Percentiles rank a stretch among this genome's conserved stretches.
These are phyloP conservation scores for Sisyra terminalis DNA, from an alignment of 2,888 invertebrate species.

Conservation along the genomic window DNA sequence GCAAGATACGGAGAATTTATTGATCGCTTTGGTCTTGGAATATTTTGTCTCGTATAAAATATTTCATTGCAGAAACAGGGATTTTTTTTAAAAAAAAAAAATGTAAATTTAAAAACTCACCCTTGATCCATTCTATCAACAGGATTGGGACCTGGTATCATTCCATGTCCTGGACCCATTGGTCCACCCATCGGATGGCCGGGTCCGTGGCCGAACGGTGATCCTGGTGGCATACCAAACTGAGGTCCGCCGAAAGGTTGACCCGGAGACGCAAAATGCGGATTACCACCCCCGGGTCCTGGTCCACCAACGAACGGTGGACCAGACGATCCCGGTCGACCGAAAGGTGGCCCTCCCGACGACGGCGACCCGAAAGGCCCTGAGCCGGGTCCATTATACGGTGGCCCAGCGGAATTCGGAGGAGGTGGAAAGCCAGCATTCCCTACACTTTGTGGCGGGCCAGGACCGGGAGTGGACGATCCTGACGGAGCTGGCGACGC, in stretches of 20 bases:
- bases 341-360: slow-evolving; percentile 42
- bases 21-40: too few relatives aligned
- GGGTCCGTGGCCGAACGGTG: slow-evolving; percentile 49
- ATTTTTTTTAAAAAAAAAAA: neutral
- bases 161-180: slow-evolving; percentile 40
- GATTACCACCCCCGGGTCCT: slow-evolving; percentile 48
- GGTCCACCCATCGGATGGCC: slow-evolving; percentile 44
- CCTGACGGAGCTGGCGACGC: slow-evolving; percentile 74
- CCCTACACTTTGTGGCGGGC: slow-evolving; percentile 35
- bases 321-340: slow-evolving; percentile 46
- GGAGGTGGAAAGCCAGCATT: slow-evolving; percentile 35
- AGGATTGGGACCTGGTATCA: slow-evolving; percentile 55
- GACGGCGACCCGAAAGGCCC: slow-evolving; percentile 52
- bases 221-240: slow-evolving; percentile 53
- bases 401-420: slow-evolving; percentile 33
- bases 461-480: slow-evolving; percentile 67
- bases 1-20: too few relatives aligned
- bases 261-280: slow-evolving; percentile 46
- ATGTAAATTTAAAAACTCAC: slow-evolving; percentile 28
- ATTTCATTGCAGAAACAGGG: too few relatives aligned
- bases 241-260: slow-evolving; percentile 45
- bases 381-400: slow-evolving; percentile 49
- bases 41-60: too few relatives aligned
- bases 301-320: slow-evolving; percentile 50
- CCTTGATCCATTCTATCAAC: slow-evolving; percentile 68